Percentiles rank a stretch among this genome's conserved stretches.
phyloP scores from a whole-genome alignment of 2,797 vertebrate species.

The Prionace glauca region DNA sequence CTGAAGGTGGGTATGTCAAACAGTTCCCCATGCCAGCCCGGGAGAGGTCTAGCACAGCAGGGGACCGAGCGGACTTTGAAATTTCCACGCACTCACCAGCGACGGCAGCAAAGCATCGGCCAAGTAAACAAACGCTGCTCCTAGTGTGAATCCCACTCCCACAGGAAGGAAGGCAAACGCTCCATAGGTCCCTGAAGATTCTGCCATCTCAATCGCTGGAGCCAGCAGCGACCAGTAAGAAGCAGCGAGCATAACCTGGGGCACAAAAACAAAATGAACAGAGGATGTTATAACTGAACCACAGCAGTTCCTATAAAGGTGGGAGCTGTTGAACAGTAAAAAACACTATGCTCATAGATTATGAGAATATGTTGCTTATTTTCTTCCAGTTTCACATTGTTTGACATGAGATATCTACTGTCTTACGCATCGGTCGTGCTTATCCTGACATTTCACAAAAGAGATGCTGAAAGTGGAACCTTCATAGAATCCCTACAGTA shows the following conservation, averaged over 20 bases:
- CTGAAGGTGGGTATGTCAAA: neutral
- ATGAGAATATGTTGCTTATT: neutral
- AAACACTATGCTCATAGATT: neutral
- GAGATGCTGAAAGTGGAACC: neutral
- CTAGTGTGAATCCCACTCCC: constrained; percentile 76
- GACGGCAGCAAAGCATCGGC: constrained; percentile 73
- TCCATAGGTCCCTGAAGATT: constrained; percentile 76
- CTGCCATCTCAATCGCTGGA: constrained; percentile 83
- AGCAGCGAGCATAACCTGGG: constrained; percentile 89
- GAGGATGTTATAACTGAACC: neutral
- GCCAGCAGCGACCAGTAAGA: constrained; percentile 95
- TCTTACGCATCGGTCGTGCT: neutral
- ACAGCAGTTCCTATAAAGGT: neutral
- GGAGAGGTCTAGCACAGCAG: neutral
- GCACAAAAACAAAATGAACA: neutral
- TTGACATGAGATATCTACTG: neutral
- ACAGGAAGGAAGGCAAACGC: constrained; percentile 80
- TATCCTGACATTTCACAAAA: neutral
- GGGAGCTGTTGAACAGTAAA: neutral
- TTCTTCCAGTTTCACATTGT: neutral
- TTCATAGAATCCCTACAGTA: too few species aligned
- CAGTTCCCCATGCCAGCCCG: neutral
- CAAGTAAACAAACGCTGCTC: constrained; percentile 80
- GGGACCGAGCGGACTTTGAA: too few species aligned
- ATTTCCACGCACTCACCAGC: constrained; percentile 65